These are phyloP conservation scores for Dendrocincla tyrannina DNA, from an alignment of 2,797 vertebrate genomes.

Conservation along the genomic window DNA sequence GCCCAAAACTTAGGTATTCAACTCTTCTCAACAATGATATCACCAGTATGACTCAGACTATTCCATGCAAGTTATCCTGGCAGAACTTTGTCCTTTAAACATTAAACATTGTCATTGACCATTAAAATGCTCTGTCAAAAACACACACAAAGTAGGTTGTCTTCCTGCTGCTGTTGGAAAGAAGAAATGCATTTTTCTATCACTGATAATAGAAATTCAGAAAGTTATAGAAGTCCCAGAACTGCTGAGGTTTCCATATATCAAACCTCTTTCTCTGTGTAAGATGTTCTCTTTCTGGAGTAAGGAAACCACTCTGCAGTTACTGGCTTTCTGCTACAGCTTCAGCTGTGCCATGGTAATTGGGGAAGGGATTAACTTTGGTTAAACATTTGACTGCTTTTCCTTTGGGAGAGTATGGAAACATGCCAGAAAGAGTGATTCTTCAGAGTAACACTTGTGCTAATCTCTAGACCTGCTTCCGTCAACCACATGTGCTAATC, in stretches of 20 bases:
- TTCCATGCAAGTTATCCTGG: background rate
- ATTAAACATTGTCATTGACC: background rate
- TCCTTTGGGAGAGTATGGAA: background rate
- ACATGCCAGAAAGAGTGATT: background rate
- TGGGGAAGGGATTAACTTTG: background rate
- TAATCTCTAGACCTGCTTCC: background rate
- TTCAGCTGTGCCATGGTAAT: background rate
- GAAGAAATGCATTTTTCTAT: background rate
- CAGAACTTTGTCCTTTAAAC: background rate
- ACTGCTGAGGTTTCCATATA: background rate
- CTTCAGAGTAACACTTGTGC: background rate
- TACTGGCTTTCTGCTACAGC: background rate
- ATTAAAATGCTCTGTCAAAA: background rate
- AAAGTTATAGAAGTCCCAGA: background rate
- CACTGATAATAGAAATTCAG: background rate
- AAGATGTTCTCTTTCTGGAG: background rate
- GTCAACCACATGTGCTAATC: background rate
- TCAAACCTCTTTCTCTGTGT: background rate
- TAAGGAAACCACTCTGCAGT: background rate
- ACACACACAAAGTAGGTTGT: background rate
- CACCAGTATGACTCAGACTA: background rate
- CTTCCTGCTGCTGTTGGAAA: background rate
- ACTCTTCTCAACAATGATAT: background rate
- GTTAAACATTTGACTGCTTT: slow-evolving; percentile 4
- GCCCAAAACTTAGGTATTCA: background rate